phyloP scores from a whole-genome alignment of 2,888 invertebrate species.

The Rhaphigaster nebulosa region DNA sequence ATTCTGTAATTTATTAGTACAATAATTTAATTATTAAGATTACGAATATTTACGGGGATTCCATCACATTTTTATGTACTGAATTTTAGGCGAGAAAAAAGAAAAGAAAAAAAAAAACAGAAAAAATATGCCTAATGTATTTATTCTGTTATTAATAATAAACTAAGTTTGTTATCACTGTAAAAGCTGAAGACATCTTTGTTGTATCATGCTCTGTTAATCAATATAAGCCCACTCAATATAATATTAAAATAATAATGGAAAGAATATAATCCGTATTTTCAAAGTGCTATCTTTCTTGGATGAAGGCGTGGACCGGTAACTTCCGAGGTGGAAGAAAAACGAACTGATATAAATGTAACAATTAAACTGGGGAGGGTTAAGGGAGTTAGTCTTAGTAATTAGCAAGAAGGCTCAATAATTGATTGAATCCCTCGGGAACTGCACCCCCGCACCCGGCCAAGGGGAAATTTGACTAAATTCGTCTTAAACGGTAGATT shows the following conservation, averaged over 20 bases:
- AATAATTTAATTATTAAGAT: no score
- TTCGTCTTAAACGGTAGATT: slow-evolving; percentile 41
- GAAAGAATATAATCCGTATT: neutral
- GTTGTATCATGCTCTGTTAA: neutral
- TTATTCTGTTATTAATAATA: no score
- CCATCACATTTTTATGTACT: no score
- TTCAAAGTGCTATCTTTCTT: neutral
- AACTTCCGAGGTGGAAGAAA: neutral
- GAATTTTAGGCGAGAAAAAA: no score
- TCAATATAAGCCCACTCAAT: neutral
- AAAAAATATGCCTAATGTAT: no score
- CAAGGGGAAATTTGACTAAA: slow-evolving; percentile 41
- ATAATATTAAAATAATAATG: neutral
- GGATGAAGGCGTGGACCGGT: neutral
- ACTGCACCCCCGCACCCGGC: neutral
- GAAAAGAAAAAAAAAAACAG: no score
- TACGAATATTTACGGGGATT: no score
- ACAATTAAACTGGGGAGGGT: slow-evolving; percentile 35
- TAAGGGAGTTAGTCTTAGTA: slow-evolving; percentile 39
- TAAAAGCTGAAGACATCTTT: no score
- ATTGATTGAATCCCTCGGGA: slow-evolving; percentile 51
- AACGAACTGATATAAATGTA: slow-evolving; percentile 25
- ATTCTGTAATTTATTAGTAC: no score
- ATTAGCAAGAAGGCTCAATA: slow-evolving; percentile 49
- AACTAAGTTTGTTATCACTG: no score